Percentiles rank a stretch among this genome's conserved stretches.
These are phyloP conservation scores for Drosophila greeni DNA, from an alignment of 2,888 invertebrate genomes.

Conservation along the genomic window DNA sequence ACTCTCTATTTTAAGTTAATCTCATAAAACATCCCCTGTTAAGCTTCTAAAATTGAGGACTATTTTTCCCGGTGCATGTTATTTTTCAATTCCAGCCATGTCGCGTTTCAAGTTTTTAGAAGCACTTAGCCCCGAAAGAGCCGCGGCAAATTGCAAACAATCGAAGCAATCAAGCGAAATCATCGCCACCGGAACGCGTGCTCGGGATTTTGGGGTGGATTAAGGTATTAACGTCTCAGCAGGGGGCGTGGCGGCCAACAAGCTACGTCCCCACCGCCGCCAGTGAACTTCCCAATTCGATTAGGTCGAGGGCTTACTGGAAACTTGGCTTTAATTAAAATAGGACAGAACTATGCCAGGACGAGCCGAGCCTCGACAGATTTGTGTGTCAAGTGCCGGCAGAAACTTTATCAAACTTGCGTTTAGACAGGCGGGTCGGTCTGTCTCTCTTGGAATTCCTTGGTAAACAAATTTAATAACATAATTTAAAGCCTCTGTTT, in stretches of 20 bases:
- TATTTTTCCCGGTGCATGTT: slow-evolving; percentile 1
- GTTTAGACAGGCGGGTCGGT: neutral
- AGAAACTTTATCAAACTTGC: slow-evolving; percentile 34
- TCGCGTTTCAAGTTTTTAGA: slow-evolving; percentile 41
- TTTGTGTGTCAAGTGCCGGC: slow-evolving; percentile 41
- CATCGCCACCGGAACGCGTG: slow-evolving; percentile 58
- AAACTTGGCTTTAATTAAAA: slow-evolving; percentile 41
- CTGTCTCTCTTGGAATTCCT: slow-evolving; percentile 16
- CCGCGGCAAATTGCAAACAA: slow-evolving; percentile 60
- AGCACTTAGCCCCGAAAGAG: slow-evolving; percentile 53
- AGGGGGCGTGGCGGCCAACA: slow-evolving; percentile 46
- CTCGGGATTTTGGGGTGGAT: slow-evolving; percentile 58
- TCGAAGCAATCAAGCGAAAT: slow-evolving; percentile 70
- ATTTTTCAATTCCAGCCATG: slow-evolving; percentile 29
- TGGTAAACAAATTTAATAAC: slow-evolving; percentile 48
- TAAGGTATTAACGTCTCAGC: slow-evolving; percentile 51
- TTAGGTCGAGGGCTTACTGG: slow-evolving; percentile 39
- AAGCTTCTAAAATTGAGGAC: no score
- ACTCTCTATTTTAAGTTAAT: no score
- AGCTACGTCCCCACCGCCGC: slow-evolving; percentile 29
- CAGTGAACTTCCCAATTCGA: slow-evolving; percentile 58
- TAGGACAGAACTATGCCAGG: slow-evolving; percentile 34
- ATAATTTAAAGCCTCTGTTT: slow-evolving; percentile 50
- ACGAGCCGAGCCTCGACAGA: slow-evolving; percentile 15
- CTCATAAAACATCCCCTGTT: neutral